Conservation (phyloP, 2,797 vertebrate species). For the Clarias laeviceps region DNA sequence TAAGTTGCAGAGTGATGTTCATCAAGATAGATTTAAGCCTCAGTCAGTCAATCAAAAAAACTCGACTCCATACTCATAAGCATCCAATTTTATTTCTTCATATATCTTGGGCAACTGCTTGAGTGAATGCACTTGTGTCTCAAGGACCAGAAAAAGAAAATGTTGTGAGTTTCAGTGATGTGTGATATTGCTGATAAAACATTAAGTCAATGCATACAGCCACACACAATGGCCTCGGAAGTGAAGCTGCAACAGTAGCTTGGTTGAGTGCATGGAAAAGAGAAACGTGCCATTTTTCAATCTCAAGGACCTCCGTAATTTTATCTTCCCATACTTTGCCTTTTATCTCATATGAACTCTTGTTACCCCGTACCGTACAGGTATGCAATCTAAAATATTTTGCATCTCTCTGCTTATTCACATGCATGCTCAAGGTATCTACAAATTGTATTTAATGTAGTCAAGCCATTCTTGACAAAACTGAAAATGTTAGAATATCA, state of each 20-base stretch:
- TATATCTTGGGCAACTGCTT: conserved; percentile 15
- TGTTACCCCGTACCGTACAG: conserved; percentile 22
- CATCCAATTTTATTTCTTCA: conserved; percentile 3
- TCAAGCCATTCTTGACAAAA: not conserved
- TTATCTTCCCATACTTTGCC: conserved; percentile 14
- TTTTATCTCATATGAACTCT: conserved; percentile 36
- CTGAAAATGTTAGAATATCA: not conserved
- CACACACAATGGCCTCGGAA: conserved; percentile 25
- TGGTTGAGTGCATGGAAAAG: conserved; percentile 33
- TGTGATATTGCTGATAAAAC: conserved; percentile 34
- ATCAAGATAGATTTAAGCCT: conserved; percentile 29
- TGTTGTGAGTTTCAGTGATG: conserved; percentile 20
- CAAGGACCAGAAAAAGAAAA: conserved; percentile 16
- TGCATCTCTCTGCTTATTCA: conserved; percentile 23
- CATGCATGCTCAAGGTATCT: conserved; percentile 24
- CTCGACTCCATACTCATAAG: not conserved
- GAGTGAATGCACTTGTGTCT: conserved; percentile 9
- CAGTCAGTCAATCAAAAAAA: conserved; percentile 21
- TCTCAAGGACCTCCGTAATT: conserved; percentile 15
- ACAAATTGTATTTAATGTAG: conserved; percentile 3
- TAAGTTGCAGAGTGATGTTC: conserved; percentile 1
- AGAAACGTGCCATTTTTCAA: conserved; percentile 40
- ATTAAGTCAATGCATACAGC: conserved; percentile 33
- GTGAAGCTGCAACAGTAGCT: conserved; percentile 28
- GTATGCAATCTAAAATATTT: conserved; percentile 6